These are phyloP conservation scores for Gephyroberyx darwinii DNA, from an alignment of 2,797 vertebrate species.

Conservation along the genomic window DNA sequence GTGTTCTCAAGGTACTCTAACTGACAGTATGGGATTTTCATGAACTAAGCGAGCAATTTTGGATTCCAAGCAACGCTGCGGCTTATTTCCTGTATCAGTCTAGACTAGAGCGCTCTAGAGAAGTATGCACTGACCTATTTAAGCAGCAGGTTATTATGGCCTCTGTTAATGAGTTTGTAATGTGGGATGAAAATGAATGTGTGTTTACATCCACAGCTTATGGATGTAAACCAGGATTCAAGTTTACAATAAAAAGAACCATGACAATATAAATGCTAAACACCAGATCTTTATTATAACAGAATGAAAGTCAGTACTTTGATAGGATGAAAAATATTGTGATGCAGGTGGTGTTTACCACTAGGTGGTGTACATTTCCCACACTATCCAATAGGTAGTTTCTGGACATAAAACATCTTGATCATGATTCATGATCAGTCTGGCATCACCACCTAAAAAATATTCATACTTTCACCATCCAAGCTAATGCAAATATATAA, in stretches of 20 bases:
- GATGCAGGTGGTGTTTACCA: constrained; percentile 15
- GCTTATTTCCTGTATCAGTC: constrained; percentile 15
- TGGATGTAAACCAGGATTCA: background rate
- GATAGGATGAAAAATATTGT: background rate
- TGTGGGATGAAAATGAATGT: background rate
- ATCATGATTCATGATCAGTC: too few relatives aligned
- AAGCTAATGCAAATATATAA: background rate
- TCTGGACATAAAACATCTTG: too few relatives aligned
- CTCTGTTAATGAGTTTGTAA: background rate
- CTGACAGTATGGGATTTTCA: background rate
- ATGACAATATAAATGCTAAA: background rate
- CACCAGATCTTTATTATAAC: background rate
- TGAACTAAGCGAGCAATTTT: constrained; percentile 1
- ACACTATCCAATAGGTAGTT: background rate
- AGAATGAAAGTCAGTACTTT: background rate
- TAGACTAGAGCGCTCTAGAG: background rate
- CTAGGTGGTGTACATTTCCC: constrained; percentile 45
- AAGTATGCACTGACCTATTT: background rate
- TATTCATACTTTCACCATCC: too few relatives aligned
- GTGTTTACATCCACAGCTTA: background rate
- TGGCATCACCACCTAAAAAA: too few relatives aligned
- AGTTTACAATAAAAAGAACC: background rate
- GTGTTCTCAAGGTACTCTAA: background rate
- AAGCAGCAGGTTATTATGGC: background rate
- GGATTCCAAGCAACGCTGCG: background rate